Conservation (phyloP, 2,888 invertebrate genomes). For the Dynastes maya region DNA sequence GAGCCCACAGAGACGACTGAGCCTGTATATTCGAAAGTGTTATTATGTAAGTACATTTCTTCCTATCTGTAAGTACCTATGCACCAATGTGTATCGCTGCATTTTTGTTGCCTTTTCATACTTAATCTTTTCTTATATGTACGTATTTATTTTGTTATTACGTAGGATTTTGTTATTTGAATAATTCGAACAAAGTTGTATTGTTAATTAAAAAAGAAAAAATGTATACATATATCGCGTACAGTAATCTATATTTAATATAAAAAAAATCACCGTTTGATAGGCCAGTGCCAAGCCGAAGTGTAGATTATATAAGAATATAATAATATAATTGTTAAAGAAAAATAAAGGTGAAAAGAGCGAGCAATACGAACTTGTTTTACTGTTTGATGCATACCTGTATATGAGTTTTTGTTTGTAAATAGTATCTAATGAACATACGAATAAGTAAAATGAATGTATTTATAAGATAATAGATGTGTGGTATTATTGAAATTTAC, state of each 20-base stretch:
- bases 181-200: no score
- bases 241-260: constrained; percentile 19
- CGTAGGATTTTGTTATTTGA: no score
- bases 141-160: no score
- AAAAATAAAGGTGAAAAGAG: constrained; percentile 6
- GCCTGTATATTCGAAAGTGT: no score
- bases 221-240: no score
- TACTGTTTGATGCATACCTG: background rate
- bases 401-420: constrained; percentile 63
- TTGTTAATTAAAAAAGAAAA: no score
- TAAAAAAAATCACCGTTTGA: constrained; percentile 1
- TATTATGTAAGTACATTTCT: no score
- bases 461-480: constrained; percentile 58
- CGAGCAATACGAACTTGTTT: constrained; percentile 13
- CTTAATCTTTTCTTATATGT: no score
- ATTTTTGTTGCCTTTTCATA: no score
- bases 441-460: constrained; percentile 66
- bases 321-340: constrained; percentile 6
- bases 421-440: constrained; percentile 59
- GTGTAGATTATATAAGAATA: constrained; percentile 26
- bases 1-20: no score
- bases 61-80: no score
- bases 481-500: constrained; percentile 33
- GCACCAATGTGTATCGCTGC: no score
- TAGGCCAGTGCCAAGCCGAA: constrained; percentile 61